Conservation (phyloP, 2,888 invertebrate species). For the Craniophora ligustri region DNA sequence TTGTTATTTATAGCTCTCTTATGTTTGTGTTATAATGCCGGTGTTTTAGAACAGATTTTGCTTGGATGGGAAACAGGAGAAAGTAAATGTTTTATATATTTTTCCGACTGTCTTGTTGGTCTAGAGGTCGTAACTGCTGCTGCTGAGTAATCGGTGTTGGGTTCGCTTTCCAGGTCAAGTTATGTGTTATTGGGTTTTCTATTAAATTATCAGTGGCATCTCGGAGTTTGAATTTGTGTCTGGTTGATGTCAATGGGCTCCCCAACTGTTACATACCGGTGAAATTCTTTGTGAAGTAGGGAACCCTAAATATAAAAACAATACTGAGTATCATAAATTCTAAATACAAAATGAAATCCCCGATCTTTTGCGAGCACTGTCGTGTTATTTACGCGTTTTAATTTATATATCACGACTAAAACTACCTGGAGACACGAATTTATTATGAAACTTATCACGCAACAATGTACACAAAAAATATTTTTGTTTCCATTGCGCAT, state of each 20-base stretch:
- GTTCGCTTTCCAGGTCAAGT: no score
- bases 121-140: no score
- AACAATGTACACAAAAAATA: background rate
- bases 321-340: conserved; percentile 27
- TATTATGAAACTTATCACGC: conserved; percentile 17
- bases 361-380: conserved; percentile 31
- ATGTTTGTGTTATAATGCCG: conserved; percentile 11
- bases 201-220: no score
- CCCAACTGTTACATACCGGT: no score
- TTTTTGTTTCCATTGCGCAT: background rate
- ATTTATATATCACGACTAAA: conserved; percentile 35
- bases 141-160: no score
- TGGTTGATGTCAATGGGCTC: no score
- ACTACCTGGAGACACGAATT: conserved; percentile 36
- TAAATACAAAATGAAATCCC: conserved; percentile 31
- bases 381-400: conserved; percentile 47
- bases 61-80: conserved; percentile 9
- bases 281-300: no score
- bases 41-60: conserved; percentile 11
- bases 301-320: conserved; percentile 3
- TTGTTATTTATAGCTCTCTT: conserved; percentile 33
- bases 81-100: background rate
- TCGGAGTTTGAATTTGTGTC: no score
- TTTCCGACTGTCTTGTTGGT: no score
- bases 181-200: no score